Base-by-base conservation (phyloP, 2,888 invertebrate species). In the Embidobia sp. region DNA sequence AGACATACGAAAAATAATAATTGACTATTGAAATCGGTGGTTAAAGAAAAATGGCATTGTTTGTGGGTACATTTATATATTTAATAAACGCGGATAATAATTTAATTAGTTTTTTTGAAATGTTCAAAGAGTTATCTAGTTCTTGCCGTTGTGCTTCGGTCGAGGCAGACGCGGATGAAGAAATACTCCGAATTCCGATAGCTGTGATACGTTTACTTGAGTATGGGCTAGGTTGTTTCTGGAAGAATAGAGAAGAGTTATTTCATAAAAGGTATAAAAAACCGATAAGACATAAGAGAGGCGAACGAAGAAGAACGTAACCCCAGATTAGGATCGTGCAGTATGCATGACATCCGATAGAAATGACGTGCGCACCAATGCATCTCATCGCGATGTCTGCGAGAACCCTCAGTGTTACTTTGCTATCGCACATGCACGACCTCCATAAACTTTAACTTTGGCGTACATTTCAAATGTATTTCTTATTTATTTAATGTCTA, bases 121-220 rank as follows among this genome's bases (percentile, higher is more conserved):
- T 63, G 55, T 63, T 49, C 49, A 37, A 10, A 2, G 15, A 19
- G 22, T 29, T 35, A 48, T 59, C 61, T 26, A 6, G 55, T 53
- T 42, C 40, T 44, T 19, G 44, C 27, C 53, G 27, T 48, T 11
- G 27, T 13, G 18, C 31, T 31, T 31, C 31, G 61, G 40, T 22
- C 53, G 51, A 51, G 26, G 42, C n/a, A 22, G 29, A 3, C 48
- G 48, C 48, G 53, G 51, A 15, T 61, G 33, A 11, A 51, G 77
- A 69, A 74, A 78, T 78, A 74, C 64, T 48, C 64, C 66, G 78
- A 66, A 78, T 78, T 78, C 74, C 74, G 78, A 78, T 78, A 74
- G 57, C 51, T 48, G 63, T 70, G 78, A 78, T 78, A 74, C 48
- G 59, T 67, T 70, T 61, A 49, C 72, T 27, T 51, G 51, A 42